Evolutionary conservation across 1,140 invertebrate genomes (phyloP).

Genomic region (Mesaphorura yosii): DNA sequence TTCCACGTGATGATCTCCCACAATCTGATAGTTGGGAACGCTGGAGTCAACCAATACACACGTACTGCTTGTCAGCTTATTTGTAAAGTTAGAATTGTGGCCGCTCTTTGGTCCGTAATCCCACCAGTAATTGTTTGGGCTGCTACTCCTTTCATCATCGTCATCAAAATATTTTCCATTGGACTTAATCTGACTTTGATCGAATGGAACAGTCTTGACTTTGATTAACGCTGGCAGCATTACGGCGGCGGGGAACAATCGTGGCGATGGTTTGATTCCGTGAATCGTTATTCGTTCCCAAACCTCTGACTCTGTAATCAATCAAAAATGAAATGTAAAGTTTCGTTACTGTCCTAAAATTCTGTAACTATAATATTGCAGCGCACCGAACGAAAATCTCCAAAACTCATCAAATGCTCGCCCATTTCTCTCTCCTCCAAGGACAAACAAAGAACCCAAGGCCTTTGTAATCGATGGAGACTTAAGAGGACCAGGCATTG

Average conservation of each 20-base stretch:
- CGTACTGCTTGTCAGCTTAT: too few relatives aligned
- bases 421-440: constrained; percentile 64
- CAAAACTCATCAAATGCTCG: constrained; percentile 65
- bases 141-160: neutral
- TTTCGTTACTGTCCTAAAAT: constrained; percentile 9
- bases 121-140: neutral
- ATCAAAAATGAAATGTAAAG: constrained; percentile 39
- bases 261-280: constrained; percentile 56
- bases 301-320: constrained; percentile 50
- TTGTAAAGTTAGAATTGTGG: neutral
- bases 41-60: too few relatives aligned
- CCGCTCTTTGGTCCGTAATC: neutral
- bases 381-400: constrained; percentile 46
- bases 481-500: constrained; percentile 60
- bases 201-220: constrained; percentile 14
- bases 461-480: constrained; percentile 70
- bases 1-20: neutral
- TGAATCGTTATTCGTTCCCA: constrained; percentile 62
- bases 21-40: too few relatives aligned
- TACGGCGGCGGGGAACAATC: constrained; percentile 45
- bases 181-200: neutral
- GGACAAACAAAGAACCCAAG: constrained; percentile 66
- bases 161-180: neutral
- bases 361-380: too few relatives aligned
- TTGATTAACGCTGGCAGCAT: constrained; percentile 28